Conservation (phyloP, 2,888 invertebrate species). For the Andrena minutula region DNA sequence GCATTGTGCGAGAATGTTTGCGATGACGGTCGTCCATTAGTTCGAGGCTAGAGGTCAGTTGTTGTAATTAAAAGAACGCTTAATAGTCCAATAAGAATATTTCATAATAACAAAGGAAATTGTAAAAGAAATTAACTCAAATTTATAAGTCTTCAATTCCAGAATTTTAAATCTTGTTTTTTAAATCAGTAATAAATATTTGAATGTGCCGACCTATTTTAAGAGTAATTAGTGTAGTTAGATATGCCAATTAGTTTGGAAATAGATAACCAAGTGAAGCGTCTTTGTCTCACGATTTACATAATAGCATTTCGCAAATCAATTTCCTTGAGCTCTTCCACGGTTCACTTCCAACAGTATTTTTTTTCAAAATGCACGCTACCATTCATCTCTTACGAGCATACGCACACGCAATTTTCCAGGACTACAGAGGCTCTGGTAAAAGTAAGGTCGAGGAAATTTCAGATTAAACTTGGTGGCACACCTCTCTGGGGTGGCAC, state of each 20-base stretch:
- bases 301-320: background rate
- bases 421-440: background rate
- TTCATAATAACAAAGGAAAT: background rate
- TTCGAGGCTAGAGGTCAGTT: slow-evolving; percentile 26
- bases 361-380: background rate
- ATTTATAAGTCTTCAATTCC: background rate
- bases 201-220: too few species aligned
- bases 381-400: background rate
- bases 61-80: slow-evolving; percentile 37
- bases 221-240: too few species aligned
- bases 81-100: background rate
- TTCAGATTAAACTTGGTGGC: background rate
- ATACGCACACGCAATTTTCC: background rate
- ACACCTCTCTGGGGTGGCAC: too few species aligned
- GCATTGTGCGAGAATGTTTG: slow-evolving; percentile 30
- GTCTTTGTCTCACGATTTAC: background rate
- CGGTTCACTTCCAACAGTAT: too few species aligned
- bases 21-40: slow-evolving; percentile 16
- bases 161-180: background rate
- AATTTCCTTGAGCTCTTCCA: background rate
- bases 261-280: background rate
- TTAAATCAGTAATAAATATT: too few species aligned
- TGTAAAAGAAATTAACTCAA: background rate
- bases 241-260: too few species aligned
- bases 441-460: background rate